Evolutionary conservation across 2,797 vertebrate species (phyloP).

Genomic region (Ispidina picta): DNA sequence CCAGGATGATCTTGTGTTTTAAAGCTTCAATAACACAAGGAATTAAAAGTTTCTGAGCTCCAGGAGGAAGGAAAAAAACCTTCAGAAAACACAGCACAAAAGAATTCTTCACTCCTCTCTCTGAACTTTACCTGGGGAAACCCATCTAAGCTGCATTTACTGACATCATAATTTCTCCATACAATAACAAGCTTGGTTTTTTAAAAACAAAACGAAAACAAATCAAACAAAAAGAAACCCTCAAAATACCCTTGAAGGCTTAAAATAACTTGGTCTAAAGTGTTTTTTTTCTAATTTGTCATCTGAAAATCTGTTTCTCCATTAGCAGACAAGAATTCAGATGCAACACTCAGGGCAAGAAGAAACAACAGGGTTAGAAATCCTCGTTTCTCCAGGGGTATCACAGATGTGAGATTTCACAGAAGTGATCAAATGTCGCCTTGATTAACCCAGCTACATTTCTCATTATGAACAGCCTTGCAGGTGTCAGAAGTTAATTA

Average conservation of each 20-base stretch:
- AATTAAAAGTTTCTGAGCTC: not conserved
- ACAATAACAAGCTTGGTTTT: not conserved
- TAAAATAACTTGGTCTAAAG: not conserved
- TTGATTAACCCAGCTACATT: slow-evolving; percentile 52
- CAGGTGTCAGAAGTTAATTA: slow-evolving; percentile 68
- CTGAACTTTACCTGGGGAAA: not conserved
- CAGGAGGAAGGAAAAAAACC: not conserved
- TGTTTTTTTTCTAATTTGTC: not conserved
- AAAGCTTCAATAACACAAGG: not conserved
- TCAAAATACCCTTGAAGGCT: not conserved
- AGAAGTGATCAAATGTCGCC: slow-evolving; percentile 41
- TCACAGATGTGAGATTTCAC: slow-evolving; percentile 50
- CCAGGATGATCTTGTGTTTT: not conserved
- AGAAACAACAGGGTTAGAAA: not conserved
- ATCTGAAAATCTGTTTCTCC: not conserved
- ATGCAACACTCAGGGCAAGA: not conserved
- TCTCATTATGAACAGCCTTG: slow-evolving; percentile 52
- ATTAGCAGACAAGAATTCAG: not conserved
- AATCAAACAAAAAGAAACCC: not conserved
- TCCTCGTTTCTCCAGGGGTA: not conserved
- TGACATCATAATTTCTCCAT: not conserved
- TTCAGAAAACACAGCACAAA: not conserved
- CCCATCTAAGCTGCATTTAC: not conserved
- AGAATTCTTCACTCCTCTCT: not conserved
- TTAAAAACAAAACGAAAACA: not conserved